Base-by-base conservation (phyloP, 2,888 invertebrate species). In the Thumatha senex region DNA sequence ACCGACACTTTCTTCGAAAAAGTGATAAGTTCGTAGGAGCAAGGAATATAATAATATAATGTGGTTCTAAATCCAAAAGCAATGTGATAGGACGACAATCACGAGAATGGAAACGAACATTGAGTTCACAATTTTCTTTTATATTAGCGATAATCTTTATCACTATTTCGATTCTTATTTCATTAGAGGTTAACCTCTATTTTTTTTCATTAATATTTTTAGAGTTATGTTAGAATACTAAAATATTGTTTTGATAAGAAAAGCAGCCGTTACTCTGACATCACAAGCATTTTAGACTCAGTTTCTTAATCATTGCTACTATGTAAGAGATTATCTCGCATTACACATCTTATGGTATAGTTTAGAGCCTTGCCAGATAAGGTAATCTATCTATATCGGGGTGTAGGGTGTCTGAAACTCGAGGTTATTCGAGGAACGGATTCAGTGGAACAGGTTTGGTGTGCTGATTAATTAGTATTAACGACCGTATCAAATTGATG, bases 331-430 rank as follows among this genome's bases (percentile, higher is more conserved):
- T 64, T 67, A 68, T 61, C 51, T 60, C 49, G 59, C 64, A 41
- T 66, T 64, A 58, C 63, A 64, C 65, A 70, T 64, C 58, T 61
- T 67, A 58, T 66, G 68, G 67, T 68, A 63, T 54, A 59, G 58
- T 59, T 68, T 68, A 61, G 68, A 70, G 72, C 64, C 70, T 54
- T 15, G 11, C 51, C 68, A 65, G 76, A 76, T 80, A 74, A 71
- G 70, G 57, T 65, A 58, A 69, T 68, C 69, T 74, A 73, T 65
- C n/a, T n/a, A n/a, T 58, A 39, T n/a, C 39, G 15, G 65, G 62
- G 74, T 75, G 67, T 81, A 72, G 54, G 65, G 63, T 76, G 70
- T 74, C 74, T 46, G 80, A 76, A 82, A 84, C 62, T 57, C 51
- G 74, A 82, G 61, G 62, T 61, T 43, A 33, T 56, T 59, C 62